Conservation (phyloP, 2,113 vertebrate genomes). For the Galbula dea region DNA sequence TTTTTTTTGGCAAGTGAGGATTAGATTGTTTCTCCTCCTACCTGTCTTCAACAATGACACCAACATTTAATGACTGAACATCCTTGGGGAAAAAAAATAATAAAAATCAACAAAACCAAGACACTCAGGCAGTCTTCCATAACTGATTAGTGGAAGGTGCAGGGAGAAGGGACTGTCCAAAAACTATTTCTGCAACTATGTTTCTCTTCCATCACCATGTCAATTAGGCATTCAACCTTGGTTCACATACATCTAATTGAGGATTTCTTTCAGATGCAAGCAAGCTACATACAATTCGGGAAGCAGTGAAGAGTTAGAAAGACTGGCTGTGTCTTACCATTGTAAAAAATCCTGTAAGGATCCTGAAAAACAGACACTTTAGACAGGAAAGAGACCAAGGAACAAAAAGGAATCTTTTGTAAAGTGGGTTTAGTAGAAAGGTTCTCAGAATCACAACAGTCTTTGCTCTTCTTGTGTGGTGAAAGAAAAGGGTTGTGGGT, state of each 20-base stretch:
- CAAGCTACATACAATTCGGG: background rate
- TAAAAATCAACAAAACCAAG: background rate
- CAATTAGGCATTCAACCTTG: background rate
- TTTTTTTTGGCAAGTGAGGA: background rate
- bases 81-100: background rate
- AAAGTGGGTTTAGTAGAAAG: background rate
- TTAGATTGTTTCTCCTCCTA: no score
- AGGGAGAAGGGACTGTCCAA: fast-evolving
- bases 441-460: background rate
- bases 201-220: background rate
- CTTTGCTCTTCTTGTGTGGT: background rate
- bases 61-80: background rate
- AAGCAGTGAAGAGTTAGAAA: background rate
- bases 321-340: background rate
- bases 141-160: background rate
- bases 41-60: background rate
- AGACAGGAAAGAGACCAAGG: background rate
- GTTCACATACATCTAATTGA: background rate
- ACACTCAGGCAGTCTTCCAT: background rate
- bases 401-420: background rate
- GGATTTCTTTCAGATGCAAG: background rate
- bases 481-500: background rate
- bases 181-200: background rate
- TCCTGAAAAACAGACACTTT: background rate
- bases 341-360: background rate